phyloP scores from a whole-genome alignment of 2,113 vertebrate species.

The Excalfactoria chinensis region DNA sequence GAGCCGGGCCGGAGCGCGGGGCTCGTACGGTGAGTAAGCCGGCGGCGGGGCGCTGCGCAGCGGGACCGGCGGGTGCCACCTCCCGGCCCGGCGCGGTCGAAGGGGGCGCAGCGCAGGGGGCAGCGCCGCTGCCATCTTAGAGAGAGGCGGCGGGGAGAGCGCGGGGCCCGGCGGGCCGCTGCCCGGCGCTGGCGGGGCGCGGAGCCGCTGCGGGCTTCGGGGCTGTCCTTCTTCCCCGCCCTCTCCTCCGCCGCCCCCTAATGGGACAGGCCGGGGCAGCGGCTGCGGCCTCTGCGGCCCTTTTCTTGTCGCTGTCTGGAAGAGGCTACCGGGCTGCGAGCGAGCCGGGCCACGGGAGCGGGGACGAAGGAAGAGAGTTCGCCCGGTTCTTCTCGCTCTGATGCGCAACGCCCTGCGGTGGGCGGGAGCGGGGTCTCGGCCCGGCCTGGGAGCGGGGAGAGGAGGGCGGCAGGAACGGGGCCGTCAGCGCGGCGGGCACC shows the following conservation, averaged over 20 bases:
- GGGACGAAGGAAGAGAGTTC: conserved; percentile 11
- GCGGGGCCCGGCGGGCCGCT: neutral
- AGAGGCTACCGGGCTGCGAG: neutral
- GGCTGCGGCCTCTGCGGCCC: conserved; percentile 15
- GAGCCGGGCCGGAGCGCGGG: neutral
- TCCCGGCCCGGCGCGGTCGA: conserved; percentile 54
- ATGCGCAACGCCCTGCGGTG: conserved; percentile 66
- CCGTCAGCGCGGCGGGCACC: conserved; percentile 44
- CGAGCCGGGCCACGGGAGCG: neutral
- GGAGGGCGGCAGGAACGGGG: conserved; percentile 23
- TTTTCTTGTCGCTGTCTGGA: neutral
- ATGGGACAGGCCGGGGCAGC: conserved; percentile 10
- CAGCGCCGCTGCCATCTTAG: conserved; percentile 74
- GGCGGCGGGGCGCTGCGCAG: conserved; percentile 42
- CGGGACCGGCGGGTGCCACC: conserved; percentile 61
- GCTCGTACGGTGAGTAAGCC: conserved; percentile 51
- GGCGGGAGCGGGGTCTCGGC: conserved; percentile 64
- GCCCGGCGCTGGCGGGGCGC: conserved; percentile 24
- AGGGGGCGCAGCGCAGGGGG: conserved; percentile 52
- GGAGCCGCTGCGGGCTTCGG: conserved; percentile 31
- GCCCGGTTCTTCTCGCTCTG: neutral
- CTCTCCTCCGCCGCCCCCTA: conserved; percentile 58
- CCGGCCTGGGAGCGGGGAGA: neutral
- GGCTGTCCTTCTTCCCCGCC: conserved; percentile 1
- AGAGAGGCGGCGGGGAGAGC: neutral